Base-by-base conservation (phyloP, 1,140 invertebrate species). In the Arion vulgaris region DNA sequence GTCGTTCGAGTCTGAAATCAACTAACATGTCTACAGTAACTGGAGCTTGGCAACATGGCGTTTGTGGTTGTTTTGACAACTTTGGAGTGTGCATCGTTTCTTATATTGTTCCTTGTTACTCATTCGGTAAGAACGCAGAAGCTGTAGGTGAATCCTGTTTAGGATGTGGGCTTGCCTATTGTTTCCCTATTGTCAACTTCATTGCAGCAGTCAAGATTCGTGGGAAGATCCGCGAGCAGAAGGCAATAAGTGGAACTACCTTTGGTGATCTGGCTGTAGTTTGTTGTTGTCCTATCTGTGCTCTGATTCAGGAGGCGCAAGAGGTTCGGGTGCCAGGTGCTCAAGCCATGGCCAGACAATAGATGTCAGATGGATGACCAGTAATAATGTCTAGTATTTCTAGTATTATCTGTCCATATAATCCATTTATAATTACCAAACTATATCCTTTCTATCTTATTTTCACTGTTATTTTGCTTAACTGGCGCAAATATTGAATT, bases 41-140 rank as follows among this genome's bases (percentile, higher is more conserved):
- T 38, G 85, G 77, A 7, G 89, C 90, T 15, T 91, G 87, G 86
- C 89, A 91, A 83, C 88, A 92, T 51, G 89, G 90, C 28, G 72
- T 91, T 13, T 91, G 83, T 78, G 88, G 90, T 53, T 92, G 90
- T 84, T 92, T 91, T 86, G 89, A 90, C 85, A 91, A 92, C 83
- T 74, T 89, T 32, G 87, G 89, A 19, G 69, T 92, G 38, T 91
- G 91, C 84, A 86, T 91, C 15, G 85, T 91, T 32, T 84, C 89
- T n/a, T 91, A 89, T 84, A 87, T 91, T 68, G 86, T 90, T 19
- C 91, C 91, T 15, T 92, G 91, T 72, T 91, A 91, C 83, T 86
- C 87, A 73, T 89, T 90, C 75, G 91, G 91, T 15, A 90, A 90
- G 81, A 91, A 91, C 84, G 89, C 91, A 23, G 91, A 92, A 74